phyloP scores from a whole-genome alignment of 2,888 invertebrate species.

The Hemaris fuciformis region DNA sequence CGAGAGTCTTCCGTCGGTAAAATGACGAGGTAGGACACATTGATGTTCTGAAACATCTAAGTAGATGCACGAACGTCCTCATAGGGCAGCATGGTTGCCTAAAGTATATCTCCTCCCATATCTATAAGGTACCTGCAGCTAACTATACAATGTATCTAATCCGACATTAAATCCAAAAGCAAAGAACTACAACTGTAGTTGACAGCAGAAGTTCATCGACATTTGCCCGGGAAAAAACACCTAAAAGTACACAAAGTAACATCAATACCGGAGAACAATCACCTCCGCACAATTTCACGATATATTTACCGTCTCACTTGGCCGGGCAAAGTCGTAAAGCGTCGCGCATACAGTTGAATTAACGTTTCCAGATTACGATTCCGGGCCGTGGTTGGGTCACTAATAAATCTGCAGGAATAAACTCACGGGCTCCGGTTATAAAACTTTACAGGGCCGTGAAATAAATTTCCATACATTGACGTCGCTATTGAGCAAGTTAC shows the following conservation, averaged over 20 bases:
- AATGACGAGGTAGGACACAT: no score
- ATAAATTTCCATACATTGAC: constrained; percentile 52
- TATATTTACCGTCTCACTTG: not conserved
- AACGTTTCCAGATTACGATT: constrained; percentile 58
- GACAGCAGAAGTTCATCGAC: no score
- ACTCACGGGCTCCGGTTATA: constrained; percentile 49
- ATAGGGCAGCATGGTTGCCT: no score
- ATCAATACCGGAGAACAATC: not conserved
- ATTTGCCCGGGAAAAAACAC: no score
- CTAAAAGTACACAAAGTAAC: not conserved
- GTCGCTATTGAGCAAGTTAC: constrained; percentile 21
- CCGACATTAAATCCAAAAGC: no score
- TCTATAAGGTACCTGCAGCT: no score
- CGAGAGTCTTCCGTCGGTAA: no score
- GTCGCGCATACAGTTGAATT: constrained; percentile 56
- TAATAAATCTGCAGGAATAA: constrained; percentile 59
- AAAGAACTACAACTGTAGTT: no score
- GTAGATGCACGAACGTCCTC: no score
- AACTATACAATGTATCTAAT: no score
- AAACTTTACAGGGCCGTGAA: constrained; percentile 52
- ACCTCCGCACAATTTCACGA: not conserved
- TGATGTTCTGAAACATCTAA: no score
- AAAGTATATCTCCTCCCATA: no score
- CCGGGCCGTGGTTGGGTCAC: constrained; percentile 50
- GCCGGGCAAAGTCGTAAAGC: constrained; percentile 45